A percentile compares a stretch with the other conserved stretches of the same genome.
Conservation (phyloP, 2,113 vertebrate genomes). For the Silurus glanis region DNA sequence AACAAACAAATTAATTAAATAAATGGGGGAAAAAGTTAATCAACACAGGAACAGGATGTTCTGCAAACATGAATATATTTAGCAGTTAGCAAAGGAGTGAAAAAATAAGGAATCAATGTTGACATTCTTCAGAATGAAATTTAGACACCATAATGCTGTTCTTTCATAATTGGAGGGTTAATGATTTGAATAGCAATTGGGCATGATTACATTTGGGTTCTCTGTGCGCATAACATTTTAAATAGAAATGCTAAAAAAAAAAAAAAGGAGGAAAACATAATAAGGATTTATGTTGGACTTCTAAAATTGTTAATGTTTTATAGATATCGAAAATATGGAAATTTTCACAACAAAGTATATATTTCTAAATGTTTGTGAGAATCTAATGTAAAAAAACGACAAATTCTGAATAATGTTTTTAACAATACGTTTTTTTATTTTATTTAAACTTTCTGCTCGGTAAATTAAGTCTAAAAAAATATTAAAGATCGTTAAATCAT, state of each 20-base stretch:
- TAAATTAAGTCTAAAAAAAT: background rate
- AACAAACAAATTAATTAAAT: too few relatives aligned
- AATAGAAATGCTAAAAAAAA: background rate
- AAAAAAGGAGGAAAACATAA: background rate
- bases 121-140: background rate
- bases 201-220: background rate
- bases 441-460: background rate
- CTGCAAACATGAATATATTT: slow-evolving; percentile 24
- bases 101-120: background rate
- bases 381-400: background rate
- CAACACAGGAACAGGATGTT: slow-evolving; percentile 32
- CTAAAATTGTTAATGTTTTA: background rate
- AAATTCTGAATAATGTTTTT: background rate
- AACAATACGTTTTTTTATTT: too few relatives aligned
- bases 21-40: background rate
- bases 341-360: background rate
- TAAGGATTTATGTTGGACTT: background rate
- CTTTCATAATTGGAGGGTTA: background rate
- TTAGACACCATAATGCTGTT: background rate
- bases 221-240: background rate
- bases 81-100: slow-evolving; percentile 16
- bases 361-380: background rate
- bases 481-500: background rate
- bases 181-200: background rate
- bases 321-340: too few relatives aligned